phyloP scores from a whole-genome alignment of 2,888 invertebrate genomes.

The Mechanitis messenoides region DNA sequence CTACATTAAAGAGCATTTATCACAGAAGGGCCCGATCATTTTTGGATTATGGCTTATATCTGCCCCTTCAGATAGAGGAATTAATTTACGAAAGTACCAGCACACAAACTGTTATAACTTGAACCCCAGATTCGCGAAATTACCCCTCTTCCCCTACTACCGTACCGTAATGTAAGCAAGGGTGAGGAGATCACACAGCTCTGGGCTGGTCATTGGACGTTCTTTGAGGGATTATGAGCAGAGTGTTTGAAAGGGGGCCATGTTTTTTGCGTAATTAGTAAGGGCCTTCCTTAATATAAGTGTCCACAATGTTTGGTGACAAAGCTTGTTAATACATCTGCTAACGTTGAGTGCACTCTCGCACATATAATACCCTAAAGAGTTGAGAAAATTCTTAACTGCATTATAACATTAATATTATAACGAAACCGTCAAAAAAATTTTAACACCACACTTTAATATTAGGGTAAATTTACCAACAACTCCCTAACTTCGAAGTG shows the following conservation, averaged over 20 bases:
- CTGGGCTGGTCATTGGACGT: slow-evolving; percentile 58
- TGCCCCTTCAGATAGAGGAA: slow-evolving; percentile 66
- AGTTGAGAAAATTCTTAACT: neutral
- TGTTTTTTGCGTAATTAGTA: slow-evolving; percentile 72
- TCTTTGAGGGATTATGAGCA: slow-evolving; percentile 69
- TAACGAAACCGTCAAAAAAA: neutral
- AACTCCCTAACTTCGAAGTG: slow-evolving; percentile 28
- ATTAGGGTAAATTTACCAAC: slow-evolving; percentile 8
- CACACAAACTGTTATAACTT: slow-evolving; percentile 41
- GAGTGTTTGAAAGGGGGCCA: slow-evolving; percentile 54
- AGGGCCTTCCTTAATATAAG: slow-evolving; percentile 50
- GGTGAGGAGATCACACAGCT: slow-evolving; percentile 33
- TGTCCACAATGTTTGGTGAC: slow-evolving; percentile 35
- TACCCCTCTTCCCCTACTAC: slow-evolving; percentile 15
- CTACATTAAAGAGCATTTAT: slow-evolving; percentile 69
- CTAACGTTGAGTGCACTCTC: slow-evolving; percentile 17
- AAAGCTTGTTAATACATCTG: slow-evolving; percentile 31
- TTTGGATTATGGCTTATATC: slow-evolving; percentile 73
- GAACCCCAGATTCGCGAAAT: slow-evolving; percentile 42
- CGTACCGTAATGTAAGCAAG: slow-evolving; percentile 21
- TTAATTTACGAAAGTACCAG: slow-evolving; percentile 62
- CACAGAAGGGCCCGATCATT: slow-evolving; percentile 68
- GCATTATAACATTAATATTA: neutral
- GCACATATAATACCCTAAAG: neutral
- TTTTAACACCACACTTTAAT: neutral